Conservation (phyloP, 2,888 invertebrate genomes). For the Stenotaenia linearis region DNA sequence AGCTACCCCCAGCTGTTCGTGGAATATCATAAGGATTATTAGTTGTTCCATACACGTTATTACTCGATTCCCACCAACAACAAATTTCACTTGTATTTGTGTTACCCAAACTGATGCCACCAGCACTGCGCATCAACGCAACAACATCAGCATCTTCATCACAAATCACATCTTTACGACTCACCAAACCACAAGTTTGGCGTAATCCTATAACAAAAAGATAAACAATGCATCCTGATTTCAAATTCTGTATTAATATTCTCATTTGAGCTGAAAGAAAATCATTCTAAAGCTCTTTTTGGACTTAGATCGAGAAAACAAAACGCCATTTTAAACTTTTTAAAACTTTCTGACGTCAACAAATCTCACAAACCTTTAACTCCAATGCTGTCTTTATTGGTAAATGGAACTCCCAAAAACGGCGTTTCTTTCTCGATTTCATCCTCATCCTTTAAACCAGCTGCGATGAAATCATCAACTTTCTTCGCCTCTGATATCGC, state of each 20-base stretch:
- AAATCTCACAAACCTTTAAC: too few relatives aligned
- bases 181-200: conserved; percentile 71
- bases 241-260: background rate
- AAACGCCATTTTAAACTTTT: too few relatives aligned
- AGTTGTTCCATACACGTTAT: conserved; percentile 69
- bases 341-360: too few relatives aligned
- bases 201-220: conserved; percentile 62
- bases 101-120: conserved; percentile 72
- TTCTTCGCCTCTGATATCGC: conserved; percentile 71
- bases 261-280: too few relatives aligned
- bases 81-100: conserved; percentile 85
- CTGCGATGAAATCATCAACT: conserved; percentile 63
- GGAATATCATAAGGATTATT: conserved; percentile 74
- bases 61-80: conserved; percentile 78
- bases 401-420: conserved; percentile 47
- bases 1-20: conserved; percentile 75
- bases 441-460: conserved; percentile 55
- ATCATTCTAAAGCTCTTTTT: too few relatives aligned
- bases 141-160: conserved; percentile 64
- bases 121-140: conserved; percentile 58
- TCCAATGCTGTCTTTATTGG: conserved; percentile 47
- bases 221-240: background rate
- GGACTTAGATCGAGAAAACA: too few relatives aligned
- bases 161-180: conserved; percentile 59
- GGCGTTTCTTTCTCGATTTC: conserved; percentile 65